Evolutionary conservation across 1,140 invertebrate genomes (phyloP).

Genomic region (Scaptomyza hsui): DNA sequence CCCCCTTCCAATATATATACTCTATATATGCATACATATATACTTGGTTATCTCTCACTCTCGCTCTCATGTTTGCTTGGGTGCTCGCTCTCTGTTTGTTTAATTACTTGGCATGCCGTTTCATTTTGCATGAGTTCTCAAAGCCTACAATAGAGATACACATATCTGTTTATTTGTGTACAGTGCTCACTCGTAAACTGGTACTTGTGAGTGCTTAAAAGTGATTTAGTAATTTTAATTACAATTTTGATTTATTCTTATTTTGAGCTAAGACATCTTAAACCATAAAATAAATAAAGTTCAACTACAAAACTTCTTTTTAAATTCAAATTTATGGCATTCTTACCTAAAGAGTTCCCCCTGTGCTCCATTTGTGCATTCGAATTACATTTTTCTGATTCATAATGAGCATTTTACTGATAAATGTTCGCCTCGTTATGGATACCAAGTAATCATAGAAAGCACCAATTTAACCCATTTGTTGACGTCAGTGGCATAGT

Average conservation of each 20-base stretch:
- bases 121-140: slow-evolving; percentile 25
- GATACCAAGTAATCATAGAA: not conserved
- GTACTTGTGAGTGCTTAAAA: not conserved
- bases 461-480: slow-evolving; percentile 1
- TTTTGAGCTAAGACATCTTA: no score
- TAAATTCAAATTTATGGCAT: not conserved
- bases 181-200: not conserved
- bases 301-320: not conserved
- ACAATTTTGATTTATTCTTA: not conserved
- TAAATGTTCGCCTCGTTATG: slow-evolving; percentile 13
- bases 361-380: slow-evolving; percentile 17
- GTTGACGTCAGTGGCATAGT: slow-evolving; percentile 34
- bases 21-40: not conserved
- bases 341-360: not conserved
- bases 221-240: no score
- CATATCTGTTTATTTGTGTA: not conserved
- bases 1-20: not conserved
- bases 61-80: slow-evolving; percentile 7
- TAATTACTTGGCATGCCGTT: slow-evolving; percentile 40
- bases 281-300: no score
- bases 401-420: slow-evolving; percentile 27
- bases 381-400: slow-evolving; percentile 18
- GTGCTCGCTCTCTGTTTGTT: slow-evolving; percentile 23
- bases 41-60: not conserved
- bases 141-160: not conserved